Evolutionary conservation across 2,797 vertebrate genomes (phyloP), one percentile per base, ranked within the genome.

Genomic region (Danio aesculapii): DNA sequence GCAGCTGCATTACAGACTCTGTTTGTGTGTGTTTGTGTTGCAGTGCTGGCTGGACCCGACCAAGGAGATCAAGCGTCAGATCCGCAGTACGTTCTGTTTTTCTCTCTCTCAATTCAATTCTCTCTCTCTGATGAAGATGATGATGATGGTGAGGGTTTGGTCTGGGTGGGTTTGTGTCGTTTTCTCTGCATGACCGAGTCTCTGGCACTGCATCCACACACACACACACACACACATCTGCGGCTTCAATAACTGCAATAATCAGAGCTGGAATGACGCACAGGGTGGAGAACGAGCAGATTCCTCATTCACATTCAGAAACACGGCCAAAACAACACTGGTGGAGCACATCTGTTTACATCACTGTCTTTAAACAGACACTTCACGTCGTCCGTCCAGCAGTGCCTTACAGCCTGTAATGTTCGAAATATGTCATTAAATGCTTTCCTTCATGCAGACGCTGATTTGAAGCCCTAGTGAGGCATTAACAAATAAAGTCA

Each of bases 1-100:
- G 69, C 39, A 6, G n/a, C 39, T 3, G n/a, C 53, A 4, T 16
- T 46, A 74, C 8, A 21, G 41, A 72, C 12, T 44, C 5, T 72
- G 7, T 70, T 62, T 63, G 13, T 41, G 66, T 55, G 63, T 59
- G 75, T 81, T 1, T 21, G 77, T 74, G 16, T 82, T 86, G 5
- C 87, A 99, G 98, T 97, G 96, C 90, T 99, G 97, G 97, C 92
- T 99, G 89, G 97, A 99, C 91, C 94, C 95, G 63, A 94, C 94
- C 0, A 99, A 99, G 91, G 97, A 99, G 92, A 97, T 99, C 89
- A 99, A 98, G 88, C 95, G 94, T 84, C 98, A 99, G 88, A 95
- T 97, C 83, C 92, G 95, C 93, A 97, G 98, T 99, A 92, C 96
- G 97, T 98, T 80, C 57, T 13, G 6, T 83, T n/a, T 70, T 14